Percentiles rank a stretch among this genome's conserved stretches.
These are phyloP conservation scores for Diabrotica balteata DNA, from an alignment of 2,888 invertebrate genomes.

Conservation along the genomic window DNA sequence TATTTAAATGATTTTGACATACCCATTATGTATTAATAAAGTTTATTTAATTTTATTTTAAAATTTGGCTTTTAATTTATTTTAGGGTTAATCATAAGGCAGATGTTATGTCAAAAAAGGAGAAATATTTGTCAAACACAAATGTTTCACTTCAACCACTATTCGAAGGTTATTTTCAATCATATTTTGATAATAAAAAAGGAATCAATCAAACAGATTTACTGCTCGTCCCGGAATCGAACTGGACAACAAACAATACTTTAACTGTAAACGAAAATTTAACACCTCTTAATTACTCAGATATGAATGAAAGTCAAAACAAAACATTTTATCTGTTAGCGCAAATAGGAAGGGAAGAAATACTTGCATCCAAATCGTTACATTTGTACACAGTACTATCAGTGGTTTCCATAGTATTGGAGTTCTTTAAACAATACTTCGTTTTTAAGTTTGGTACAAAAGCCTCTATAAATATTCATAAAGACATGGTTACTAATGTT, in stretches of 20 bases:
- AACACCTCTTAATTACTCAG: conserved; percentile 1
- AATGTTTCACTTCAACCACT: too few species aligned
- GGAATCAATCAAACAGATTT: background rate
- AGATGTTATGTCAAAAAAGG: conserved; percentile 5
- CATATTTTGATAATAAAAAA: background rate
- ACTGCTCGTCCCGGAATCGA: background rate
- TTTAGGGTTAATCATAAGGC: conserved; percentile 28
- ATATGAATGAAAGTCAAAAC: conserved; percentile 4
- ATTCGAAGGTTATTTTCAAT: background rate
- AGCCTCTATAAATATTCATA: conserved; percentile 48
- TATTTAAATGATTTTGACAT: too few species aligned
- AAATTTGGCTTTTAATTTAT: background rate
- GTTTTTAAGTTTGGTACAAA: conserved; percentile 32
- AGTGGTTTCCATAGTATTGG: conserved; percentile 42
- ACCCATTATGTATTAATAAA: background rate
- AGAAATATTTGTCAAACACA: conserved; percentile 17
- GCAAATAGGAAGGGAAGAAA: conserved; percentile 25
- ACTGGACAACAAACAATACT: background rate
- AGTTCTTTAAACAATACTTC: conserved; percentile 40
- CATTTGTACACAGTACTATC: conserved; percentile 47
- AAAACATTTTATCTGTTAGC: conserved; percentile 17
- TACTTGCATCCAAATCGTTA: conserved; percentile 36
- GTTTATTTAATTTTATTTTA: background rate
- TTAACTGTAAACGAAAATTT: background rate
- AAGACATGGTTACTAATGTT: conserved; percentile 45